Conservation (phyloP, 92 coral and sea anemone species). For the Paragorgia papillata region DNA sequence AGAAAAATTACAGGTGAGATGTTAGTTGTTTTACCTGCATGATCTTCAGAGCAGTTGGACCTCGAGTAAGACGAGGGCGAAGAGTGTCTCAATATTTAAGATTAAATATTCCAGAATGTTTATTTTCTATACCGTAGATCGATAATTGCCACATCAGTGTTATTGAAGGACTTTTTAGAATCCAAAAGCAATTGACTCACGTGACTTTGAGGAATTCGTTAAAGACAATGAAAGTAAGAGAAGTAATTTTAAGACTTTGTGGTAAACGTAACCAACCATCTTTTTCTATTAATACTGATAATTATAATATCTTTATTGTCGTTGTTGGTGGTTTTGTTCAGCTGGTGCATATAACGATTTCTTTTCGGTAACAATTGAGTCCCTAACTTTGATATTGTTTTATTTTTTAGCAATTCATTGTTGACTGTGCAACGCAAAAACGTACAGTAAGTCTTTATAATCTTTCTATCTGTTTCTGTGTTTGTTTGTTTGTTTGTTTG, state of each 20-base stretch:
- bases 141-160: constrained; percentile 80
- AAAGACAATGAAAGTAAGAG: constrained; percentile 67
- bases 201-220: constrained; percentile 72
- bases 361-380: no score
- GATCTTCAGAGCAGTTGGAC: no score
- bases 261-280: no score
- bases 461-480: not conserved
- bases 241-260: no score
- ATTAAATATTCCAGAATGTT: not conserved
- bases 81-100: no score
- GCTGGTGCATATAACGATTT: no score
- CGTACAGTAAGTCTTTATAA: constrained; percentile 44
- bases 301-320: no score
- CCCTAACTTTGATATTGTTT: not conserved
- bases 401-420: constrained; percentile 60
- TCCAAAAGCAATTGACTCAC: constrained; percentile 76
- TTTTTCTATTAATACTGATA: no score
- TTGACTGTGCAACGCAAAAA: constrained; percentile 74
- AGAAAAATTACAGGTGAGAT: constrained; percentile 52
- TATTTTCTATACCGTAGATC: no score
- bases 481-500: not conserved
- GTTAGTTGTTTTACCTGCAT: no score
- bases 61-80: no score
- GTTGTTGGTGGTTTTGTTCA: no score
- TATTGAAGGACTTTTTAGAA: constrained; percentile 66